Conservation (phyloP, 1,140 invertebrate genomes). For the Drosophila nigrodunni region DNA sequence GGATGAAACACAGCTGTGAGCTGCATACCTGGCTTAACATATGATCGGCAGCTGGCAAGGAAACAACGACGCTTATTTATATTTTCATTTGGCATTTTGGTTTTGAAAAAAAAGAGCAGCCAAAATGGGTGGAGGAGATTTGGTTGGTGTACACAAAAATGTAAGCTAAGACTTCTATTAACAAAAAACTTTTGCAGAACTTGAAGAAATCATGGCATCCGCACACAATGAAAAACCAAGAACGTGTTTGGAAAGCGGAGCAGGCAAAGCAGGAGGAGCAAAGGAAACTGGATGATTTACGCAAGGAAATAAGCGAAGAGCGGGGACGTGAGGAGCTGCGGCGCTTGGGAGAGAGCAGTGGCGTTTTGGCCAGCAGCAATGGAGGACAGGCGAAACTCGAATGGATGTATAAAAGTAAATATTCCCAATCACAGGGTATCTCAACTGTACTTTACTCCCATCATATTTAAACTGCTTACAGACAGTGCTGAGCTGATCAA, state of each 20-base stretch:
- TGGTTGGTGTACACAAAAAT: conserved; percentile 82
- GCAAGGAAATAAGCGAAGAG: conserved; percentile 89
- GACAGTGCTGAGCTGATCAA: conserved; percentile 86
- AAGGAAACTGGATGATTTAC: conserved; percentile 88
- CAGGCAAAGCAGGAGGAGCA: conserved; percentile 90
- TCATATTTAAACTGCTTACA: conserved; percentile 10
- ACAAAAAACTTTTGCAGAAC: conserved; percentile 85
- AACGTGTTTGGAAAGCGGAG: conserved; percentile 91
- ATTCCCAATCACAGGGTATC: no score
- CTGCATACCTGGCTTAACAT: conserved; percentile 22
- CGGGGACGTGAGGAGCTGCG: conserved; percentile 88
- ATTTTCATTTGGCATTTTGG: conserved; percentile 17
- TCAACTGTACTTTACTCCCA: no score
- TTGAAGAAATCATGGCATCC: conserved; percentile 93
- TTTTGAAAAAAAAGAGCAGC: neutral
- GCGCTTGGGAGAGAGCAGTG: conserved; percentile 87
- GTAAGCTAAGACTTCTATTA: neutral
- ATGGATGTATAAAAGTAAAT: conserved; percentile 95
- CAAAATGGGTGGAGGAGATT: conserved; percentile 86
- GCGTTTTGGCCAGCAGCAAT: conserved; percentile 85
- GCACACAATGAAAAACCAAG: conserved; percentile 91
- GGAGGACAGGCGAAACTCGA: conserved; percentile 90
- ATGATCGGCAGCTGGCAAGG: conserved; percentile 33
- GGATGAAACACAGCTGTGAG: neutral
- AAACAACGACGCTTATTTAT: conserved; percentile 36